A percentile compares a stretch with the other conserved stretches of the same genome.
Conservation (phyloP, 1,140 invertebrate species). For the Scaptodrosophila lebanonensis region DNA sequence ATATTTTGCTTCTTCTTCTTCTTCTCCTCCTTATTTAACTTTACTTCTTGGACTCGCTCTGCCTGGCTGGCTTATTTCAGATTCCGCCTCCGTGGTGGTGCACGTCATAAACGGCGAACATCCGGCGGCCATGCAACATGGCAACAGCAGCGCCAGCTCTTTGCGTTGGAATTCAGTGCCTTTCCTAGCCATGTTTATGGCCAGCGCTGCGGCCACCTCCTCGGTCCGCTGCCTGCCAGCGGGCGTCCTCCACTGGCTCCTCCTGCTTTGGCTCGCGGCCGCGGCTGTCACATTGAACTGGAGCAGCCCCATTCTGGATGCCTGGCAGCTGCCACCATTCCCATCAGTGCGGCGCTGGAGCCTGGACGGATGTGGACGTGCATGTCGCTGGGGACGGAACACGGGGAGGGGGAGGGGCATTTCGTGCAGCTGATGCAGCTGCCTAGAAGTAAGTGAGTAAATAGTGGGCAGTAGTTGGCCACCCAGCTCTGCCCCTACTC, state of each 20-base stretch:
- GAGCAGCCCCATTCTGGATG: constrained; percentile 24
- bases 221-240: neutral
- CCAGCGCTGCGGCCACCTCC: constrained; percentile 28
- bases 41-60: constrained; percentile 13
- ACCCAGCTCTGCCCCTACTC: constrained; percentile 56
- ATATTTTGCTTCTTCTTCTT: neutral
- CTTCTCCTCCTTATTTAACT: constrained; percentile 2
- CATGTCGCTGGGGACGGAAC: constrained; percentile 19
- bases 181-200: constrained; percentile 53
- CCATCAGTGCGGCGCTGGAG: constrained; percentile 23
- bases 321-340: constrained; percentile 12
- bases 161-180: constrained; percentile 57
- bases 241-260: neutral
- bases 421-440: constrained; percentile 54
- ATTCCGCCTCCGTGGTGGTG: constrained; percentile 82
- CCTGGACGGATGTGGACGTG: constrained; percentile 9
- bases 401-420: constrained; percentile 28
- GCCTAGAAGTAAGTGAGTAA: neutral
- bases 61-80: constrained; percentile 74
- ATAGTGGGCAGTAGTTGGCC: too few species aligned
- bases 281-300: constrained; percentile 59
- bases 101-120: constrained; percentile 84
- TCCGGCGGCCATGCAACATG: constrained; percentile 86
- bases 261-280: constrained; percentile 5
- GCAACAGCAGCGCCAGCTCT: constrained; percentile 78